Evolutionary conservation across 2,113 vertebrate genomes (phyloP), one percentile per base, ranked within the genome.

Genomic region (Loxodonta africana): DNA sequence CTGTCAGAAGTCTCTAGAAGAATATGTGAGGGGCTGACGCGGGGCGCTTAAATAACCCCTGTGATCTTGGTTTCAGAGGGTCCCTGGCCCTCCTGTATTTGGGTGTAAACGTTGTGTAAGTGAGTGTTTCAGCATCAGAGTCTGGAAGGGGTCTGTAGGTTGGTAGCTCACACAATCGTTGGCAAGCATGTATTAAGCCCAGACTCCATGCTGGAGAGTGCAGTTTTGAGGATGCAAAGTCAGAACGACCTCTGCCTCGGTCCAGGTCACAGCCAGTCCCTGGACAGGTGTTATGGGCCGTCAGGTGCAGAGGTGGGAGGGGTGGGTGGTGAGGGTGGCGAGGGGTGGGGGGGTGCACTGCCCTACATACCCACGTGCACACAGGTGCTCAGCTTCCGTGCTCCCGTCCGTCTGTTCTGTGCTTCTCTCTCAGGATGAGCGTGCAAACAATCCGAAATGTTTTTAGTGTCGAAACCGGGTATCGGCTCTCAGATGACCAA

Each of bases 401-500:
- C 23, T 20, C 60, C 21, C 0, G 10, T 23, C 67, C 0, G 0
- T 85, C 81, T 1, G 17, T 21, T 11, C 51, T 74, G 21, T 65
- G 46, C 60, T 62, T 53, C 71, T 37, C 20, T 96, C 98, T 57
- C 95, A 99, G 99, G 99, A 99, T 99, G 99, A 99, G 99, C 0
- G 99, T 99, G 85, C 99, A 99, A 94, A 99, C 99, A 83, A 99
- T 99, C 98, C 98, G 99, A 21, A 99, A 99, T 1, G 99, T 99
- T 73, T 99, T 99, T 98, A 99, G 99, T 2, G 99, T 99, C 67
- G 99, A 99, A 96, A 99, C 99, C 0, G 99, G 99, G n/a, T 99
- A 99, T 95, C 99, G 99, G 37, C 99, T 99, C 86, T 99, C 99
- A 0, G 99, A 99, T 33, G 99, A 99, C 41, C 99, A 99, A 97